Evolutionary conservation across 2,888 invertebrate genomes (phyloP), one percentile per base, ranked within the genome.

Genomic region (Ophion slaviceki): DNA sequence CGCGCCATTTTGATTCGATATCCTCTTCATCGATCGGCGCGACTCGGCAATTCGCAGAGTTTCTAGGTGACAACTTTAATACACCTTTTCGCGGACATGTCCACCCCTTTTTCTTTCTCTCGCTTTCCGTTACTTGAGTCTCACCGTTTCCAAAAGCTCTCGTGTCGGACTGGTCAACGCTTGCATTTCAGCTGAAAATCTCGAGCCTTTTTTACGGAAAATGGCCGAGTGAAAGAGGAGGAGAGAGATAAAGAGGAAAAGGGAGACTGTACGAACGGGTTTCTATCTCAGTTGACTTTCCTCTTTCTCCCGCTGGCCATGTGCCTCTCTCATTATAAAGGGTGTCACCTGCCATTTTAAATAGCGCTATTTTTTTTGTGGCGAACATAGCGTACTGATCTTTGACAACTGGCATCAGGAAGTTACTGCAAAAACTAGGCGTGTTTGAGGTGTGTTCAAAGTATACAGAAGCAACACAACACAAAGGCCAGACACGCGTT

Each of bases 81-180:
- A 66, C 81, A 47, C 20, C 71, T 76, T 66, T 64, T 53, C 32
- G 7, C 57, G 36, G 24, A 0, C 28, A n/a, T 62, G n/a, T 32
- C 40, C 57, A 10, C 32, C 32, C 4, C 32, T 32, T 32, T 4
- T 32, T 40, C 8, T 59, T n/a, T 45, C 24, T 7, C 14, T 67
- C 11, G 20, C 6, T 77, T 28, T 72, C 11, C n/a, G 7, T 53
- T 20, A 47, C 17, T 61, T 32, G 74, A 40, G 59, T 47, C n/a
- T 53, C 45, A 45, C 36, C 47, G 45, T 24, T 80, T 72, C 72
- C 17, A n/a, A 64, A 67, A 78, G 81, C 70, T 81, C 70, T 81
- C 67, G 72, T 68, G 45, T 80, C 61, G 78, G 45, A 57, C 72
- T 59, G 77, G 81, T 28, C 74, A 62, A 59, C 20, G 59, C 72